phyloP scores from a whole-genome alignment of 1,140 invertebrate genomes.

The Drosophila prosaltans region DNA sequence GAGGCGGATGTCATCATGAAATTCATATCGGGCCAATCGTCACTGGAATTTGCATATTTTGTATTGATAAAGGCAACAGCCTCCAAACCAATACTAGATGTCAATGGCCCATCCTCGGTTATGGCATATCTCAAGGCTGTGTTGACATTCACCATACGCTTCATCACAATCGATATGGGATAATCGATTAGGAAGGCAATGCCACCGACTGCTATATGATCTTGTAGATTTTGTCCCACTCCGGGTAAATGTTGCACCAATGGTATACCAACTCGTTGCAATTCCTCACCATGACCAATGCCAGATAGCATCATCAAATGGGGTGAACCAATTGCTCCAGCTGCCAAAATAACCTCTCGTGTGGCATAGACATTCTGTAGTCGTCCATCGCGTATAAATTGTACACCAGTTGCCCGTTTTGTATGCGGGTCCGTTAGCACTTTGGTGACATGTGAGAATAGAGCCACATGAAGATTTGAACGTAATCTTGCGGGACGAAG shows the following conservation, averaged over 20 bases:
- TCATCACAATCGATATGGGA: slow-evolving; percentile 90
- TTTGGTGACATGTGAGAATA: slow-evolving; percentile 90
- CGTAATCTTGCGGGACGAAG: slow-evolving; percentile 89
- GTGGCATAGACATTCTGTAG: slow-evolving; percentile 87
- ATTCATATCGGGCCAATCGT: slow-evolving; percentile 95
- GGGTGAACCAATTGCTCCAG: slow-evolving; percentile 90
- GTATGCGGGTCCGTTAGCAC: slow-evolving; percentile 89
- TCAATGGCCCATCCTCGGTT: slow-evolving; percentile 91
- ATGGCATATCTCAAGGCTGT: slow-evolving; percentile 90
- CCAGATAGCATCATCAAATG: slow-evolving; percentile 94
- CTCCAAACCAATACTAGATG: slow-evolving; percentile 92
- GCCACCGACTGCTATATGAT: slow-evolving; percentile 92
- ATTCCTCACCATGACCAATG: slow-evolving; percentile 89
- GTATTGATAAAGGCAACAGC: slow-evolving; percentile 93
- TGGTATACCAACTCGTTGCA: slow-evolving; percentile 87
- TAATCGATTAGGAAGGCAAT: slow-evolving; percentile 91
- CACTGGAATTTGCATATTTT: slow-evolving; percentile 91
- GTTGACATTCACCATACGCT: slow-evolving; percentile 90
- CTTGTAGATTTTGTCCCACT: slow-evolving; percentile 92
- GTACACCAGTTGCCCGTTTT: slow-evolving; percentile 89
- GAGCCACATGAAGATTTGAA: slow-evolving; percentile 89
- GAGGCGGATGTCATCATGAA: slow-evolving; percentile 93
- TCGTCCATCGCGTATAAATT: slow-evolving; percentile 88
- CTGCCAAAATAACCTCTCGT: slow-evolving; percentile 91
- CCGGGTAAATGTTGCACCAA: slow-evolving; percentile 89